Base-by-base conservation (phyloP, 2,113 vertebrate genomes). In the Sylvietta virens region DNA sequence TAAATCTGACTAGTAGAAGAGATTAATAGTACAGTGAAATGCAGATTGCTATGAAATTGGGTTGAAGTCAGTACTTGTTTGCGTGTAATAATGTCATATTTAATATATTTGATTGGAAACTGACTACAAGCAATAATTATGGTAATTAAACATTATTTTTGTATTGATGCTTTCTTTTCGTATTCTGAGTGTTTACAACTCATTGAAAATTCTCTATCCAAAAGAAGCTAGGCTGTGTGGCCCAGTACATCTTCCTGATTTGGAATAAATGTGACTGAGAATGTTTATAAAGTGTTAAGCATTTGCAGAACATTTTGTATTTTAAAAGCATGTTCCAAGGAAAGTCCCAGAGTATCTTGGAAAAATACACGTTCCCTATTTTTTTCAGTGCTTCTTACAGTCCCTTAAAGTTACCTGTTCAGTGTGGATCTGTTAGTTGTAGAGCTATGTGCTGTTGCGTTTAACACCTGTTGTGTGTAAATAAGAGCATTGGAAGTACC, bases 221-320 rank as follows among this genome's bases (percentile, higher is more conserved):
- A 71, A 77, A 33, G 31, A n/a, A 66, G 7, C 60, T 76, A 71
- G 72, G 6, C 42, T 92, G 61, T 81, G 58, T 87, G 81, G 70
- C 69, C 53, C 30, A 51, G 26, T 51, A 31, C 15, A 28, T 79
- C 61, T 88, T 24, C 67, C 37, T 64, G 20, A 47, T 81, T 64
- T 87, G 61, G 50, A 78, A 81, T 89, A 89, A 71, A 76, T 56
- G 44, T 71, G 40, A 79, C 48, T 53, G 47, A 74, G 54, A 86
- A n/a, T 76, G 65, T 94, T 95, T 91, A 91, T 67, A 79, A 91
- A 95, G 62, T 57, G 23, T 92, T 84, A 92, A 84, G 53, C 48
- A 53, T 73, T 81, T 94, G 69, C 44, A 81, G 72, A 88, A 81
- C 72, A 64, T 28, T 88, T 86, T 45, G 44, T 86, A 23, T 94